phyloP scores from a whole-genome alignment of 2,797 vertebrate genomes.

The Lutjanus argentimaculatus region DNA sequence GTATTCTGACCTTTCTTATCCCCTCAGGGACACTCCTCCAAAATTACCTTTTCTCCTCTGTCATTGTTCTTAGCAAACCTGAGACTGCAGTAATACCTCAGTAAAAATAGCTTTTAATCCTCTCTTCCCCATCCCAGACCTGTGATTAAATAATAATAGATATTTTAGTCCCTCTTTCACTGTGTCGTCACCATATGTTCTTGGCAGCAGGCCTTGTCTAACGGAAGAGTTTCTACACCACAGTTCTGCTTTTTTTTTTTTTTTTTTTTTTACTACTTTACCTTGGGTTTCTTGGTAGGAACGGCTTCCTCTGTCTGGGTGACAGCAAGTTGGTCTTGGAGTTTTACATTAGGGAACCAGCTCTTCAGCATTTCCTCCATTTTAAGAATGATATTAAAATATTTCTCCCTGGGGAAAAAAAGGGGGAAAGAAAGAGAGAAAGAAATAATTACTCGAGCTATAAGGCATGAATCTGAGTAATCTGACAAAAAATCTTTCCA shows the following conservation, averaged over 20 bases:
- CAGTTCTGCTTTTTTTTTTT: constrained; percentile 5
- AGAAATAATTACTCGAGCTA: constrained; percentile 1
- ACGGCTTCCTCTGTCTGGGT: constrained; percentile 72
- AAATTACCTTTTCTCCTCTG: constrained; percentile 73
- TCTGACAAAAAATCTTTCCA: constrained; percentile 32
- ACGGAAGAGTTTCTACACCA: constrained; percentile 47
- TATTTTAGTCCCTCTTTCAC: constrained; percentile 63
- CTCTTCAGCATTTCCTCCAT: constrained; percentile 90
- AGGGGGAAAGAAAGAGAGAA: neutral
- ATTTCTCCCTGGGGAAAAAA: constrained; percentile 80
- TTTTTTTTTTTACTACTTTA: constrained; percentile 49
- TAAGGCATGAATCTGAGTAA: constrained; percentile 17
- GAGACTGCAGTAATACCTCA: constrained; percentile 69
- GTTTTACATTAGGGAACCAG: constrained; percentile 88
- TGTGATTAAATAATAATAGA: constrained; percentile 80
- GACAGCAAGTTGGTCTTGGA: constrained; percentile 72
- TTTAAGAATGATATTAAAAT: constrained; percentile 87
- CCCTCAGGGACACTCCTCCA: constrained; percentile 57
- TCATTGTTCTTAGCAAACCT: constrained; percentile 78
- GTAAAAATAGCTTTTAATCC: constrained; percentile 83
- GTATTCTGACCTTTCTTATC: constrained; percentile 62
- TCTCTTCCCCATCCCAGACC: constrained; percentile 61
- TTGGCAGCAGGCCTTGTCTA: constrained; percentile 43
- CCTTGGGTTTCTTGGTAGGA: constrained; percentile 86
- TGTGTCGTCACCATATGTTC: constrained; percentile 58